These are phyloP conservation scores for Amyelois transitella DNA, from an alignment of 1,140 invertebrate genomes.

Conservation along the genomic window DNA sequence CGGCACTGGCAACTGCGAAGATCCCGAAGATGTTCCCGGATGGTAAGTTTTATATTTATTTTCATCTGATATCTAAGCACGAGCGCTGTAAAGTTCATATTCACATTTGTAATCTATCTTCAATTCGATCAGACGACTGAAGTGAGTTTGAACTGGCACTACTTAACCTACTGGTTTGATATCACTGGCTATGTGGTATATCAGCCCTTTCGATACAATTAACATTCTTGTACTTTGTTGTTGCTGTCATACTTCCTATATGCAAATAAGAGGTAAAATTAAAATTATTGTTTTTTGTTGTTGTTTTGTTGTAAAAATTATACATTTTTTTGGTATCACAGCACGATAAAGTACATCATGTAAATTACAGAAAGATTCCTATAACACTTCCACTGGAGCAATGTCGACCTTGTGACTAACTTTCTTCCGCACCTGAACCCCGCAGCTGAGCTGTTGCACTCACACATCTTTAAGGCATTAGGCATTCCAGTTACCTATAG, in stretches of 20 bases:
- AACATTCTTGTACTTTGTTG: slow-evolving; percentile 17
- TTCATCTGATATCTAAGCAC: slow-evolving; percentile 2
- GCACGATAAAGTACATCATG: slow-evolving; percentile 3
- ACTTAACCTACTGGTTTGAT: slow-evolving; percentile 45
- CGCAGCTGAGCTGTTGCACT: slow-evolving; percentile 9
- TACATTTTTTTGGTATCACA: slow-evolving; percentile 14
- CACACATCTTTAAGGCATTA: background rate
- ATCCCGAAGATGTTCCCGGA: slow-evolving; percentile 94
- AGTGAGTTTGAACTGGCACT: slow-evolving; percentile 15
- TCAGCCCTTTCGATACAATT: slow-evolving; percentile 28
- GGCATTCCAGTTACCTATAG: slow-evolving; percentile 1
- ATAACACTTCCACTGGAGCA: slow-evolving; percentile 38
- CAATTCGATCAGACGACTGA: background rate
- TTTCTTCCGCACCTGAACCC: slow-evolving; percentile 44
- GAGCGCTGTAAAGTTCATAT: background rate
- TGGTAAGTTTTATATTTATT: slow-evolving; percentile 81
- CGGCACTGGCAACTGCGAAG: slow-evolving; percentile 93
- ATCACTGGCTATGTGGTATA: slow-evolving; percentile 46
- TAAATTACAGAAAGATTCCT: slow-evolving; percentile 12
- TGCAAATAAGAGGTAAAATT: slow-evolving; percentile 2
- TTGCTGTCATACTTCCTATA: slow-evolving; percentile 5
- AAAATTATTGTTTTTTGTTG: background rate
- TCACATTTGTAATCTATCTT: background rate
- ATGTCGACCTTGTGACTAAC: slow-evolving; percentile 67
- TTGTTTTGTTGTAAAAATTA: background rate